Evolutionary conservation across 2,888 invertebrate genomes (phyloP), one percentile per base, ranked within the genome.

Genomic region (Agrilus biguttatus): DNA sequence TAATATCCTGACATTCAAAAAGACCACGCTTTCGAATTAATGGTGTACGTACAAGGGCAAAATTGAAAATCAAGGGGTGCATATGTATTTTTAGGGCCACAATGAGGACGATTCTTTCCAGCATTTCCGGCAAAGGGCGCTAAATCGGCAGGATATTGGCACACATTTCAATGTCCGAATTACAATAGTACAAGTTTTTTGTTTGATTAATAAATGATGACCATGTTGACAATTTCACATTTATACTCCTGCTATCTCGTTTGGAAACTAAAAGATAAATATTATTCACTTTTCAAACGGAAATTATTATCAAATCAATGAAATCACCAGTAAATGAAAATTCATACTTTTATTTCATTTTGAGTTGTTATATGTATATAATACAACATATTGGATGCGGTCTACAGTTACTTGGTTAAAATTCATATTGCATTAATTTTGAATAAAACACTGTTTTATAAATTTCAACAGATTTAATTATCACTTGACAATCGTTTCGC

Each of bases 51-150:
- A 28, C 8, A 28, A 52, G 55, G 54, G 56, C 59, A 61, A 62
- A 60, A 60, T 59, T 58, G 59, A 56, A 61, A 28, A 62, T 62
- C 55, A 60, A 58, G 59, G 62, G 63, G 62, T 64, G 62, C 63
- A 63, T 63, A 62, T 62, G 60, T 61, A 62, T 63, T 61, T 61
- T 60, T 60, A 57, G 51, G 47, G 45, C 49, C 43, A 54, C 60
- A 61, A 62, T 62, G 61, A 62, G 62, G 47, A 57, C 59, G 56
- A 62, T 62, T 62, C 58, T 60, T 58, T 55, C 53, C 56, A 56
- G 54, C 50, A 55, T 57, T 59, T 59, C 60, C 58, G 58, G 53
- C 52, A 47, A 50, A 53, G 60, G 60, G 59, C 52, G 55, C 50
- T 52, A 51, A 54, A 58, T 59, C 54, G 56, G 54, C 59, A 61